Evolutionary conservation across 1,140 invertebrate genomes (phyloP), one percentile per base, ranked within the genome.

Genomic region (Saxidomus purpurata): DNA sequence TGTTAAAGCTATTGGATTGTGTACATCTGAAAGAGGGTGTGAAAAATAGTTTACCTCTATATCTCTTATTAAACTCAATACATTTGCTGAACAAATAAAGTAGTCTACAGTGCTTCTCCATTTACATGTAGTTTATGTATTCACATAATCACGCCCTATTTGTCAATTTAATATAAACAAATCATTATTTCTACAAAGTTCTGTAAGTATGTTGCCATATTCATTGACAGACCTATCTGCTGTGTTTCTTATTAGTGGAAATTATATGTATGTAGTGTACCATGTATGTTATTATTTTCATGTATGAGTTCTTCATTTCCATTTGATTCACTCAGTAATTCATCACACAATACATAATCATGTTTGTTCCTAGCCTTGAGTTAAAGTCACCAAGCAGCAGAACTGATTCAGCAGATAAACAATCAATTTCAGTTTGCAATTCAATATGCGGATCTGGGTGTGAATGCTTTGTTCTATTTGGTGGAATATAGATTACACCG

Each of bases 401-500:
- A 4, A 38, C 1, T 31, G 19, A 3, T 2, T 40, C 4, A 2
- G 11, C 19, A 38, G 1, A 9, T 38, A 22, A 71, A 2, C n/a
- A 38, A 25, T 71, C 38, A 22, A 71, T 38, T 13, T 38, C 67
- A 22, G 19, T 22, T 71, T 40, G 67, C 6, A 71, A 22, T 34
- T 71, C 67, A 31, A 40, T 19, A 38, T 40, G 38, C 19, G 67
- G 67, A 34, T 71, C 67, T 1, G 11, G 0, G 19, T 40, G 15
- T 31, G 34, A 9, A 43, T 71, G 38, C 28, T 61, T 28, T 61
- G 59, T 22, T 19, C 67, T 40, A 2, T 28, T 43, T 1, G 67
- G 67, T 71, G 67, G 67, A 17, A 71, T 71, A 43, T 71, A 71
- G 15, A 71, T 43, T 4, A 38, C n/a, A 17, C 67, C 67, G 38